A percentile compares a stretch with the other conserved stretches of the same genome.
Evolutionary conservation across 2,888 invertebrate genomes (phyloP).

Genomic region (Macrosoma leucophasiata): DNA sequence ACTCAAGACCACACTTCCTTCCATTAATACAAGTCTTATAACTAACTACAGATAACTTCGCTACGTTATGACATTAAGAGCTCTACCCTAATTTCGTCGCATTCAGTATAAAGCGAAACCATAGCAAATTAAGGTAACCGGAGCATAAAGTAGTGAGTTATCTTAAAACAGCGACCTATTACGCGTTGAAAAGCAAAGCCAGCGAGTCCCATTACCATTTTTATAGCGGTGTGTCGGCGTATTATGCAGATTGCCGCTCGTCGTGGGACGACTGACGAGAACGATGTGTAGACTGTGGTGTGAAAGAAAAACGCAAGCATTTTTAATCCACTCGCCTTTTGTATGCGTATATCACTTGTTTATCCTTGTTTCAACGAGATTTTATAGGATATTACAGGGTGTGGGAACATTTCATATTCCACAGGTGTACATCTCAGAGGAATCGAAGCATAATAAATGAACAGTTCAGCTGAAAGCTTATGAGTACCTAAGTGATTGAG

Average conservation of each 20-base stretch:
- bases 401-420: conserved; percentile 1
- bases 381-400: conserved; percentile 2
- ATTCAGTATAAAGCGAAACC: too few relatives aligned
- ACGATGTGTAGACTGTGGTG: conserved; percentile 27
- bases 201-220: conserved; percentile 62
- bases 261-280: conserved; percentile 46
- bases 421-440: too few relatives aligned
- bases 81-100: too few relatives aligned
- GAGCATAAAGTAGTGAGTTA: too few relatives aligned
- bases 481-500: too few relatives aligned
- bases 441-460: too few relatives aligned
- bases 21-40: too few relatives aligned
- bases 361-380: conserved; percentile 2
- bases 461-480: too few relatives aligned
- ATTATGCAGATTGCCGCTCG: conserved; percentile 65
- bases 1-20: too few relatives aligned
- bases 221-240: conserved; percentile 63
- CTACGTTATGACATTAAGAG: too few relatives aligned
- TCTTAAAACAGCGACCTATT: conserved; percentile 51
- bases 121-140: too few relatives aligned
- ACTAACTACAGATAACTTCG: too few relatives aligned
- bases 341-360: neutral
- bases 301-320: conserved; percentile 5
- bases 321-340: conserved; percentile 9
- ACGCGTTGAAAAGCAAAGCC: conserved; percentile 32